phyloP scores from a whole-genome alignment of 2,888 invertebrate genomes.

The Merodon equestris region DNA sequence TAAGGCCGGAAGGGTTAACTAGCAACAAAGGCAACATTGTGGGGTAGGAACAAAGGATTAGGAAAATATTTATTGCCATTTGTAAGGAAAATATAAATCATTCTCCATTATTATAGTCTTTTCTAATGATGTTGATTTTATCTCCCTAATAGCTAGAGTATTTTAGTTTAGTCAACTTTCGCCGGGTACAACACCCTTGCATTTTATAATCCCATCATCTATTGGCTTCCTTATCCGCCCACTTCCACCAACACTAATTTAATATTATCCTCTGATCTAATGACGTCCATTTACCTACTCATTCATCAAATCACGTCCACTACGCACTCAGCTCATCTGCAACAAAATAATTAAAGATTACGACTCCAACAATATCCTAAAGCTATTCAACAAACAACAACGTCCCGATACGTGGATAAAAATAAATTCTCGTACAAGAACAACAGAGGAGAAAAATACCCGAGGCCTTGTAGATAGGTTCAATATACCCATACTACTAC shows the following conservation, averaged over 20 bases:
- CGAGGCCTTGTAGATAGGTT: conserved; percentile 40
- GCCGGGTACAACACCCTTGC: too few relatives aligned
- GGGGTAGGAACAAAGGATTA: too few relatives aligned
- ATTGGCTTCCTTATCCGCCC: conserved; percentile 49
- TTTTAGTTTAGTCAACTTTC: too few relatives aligned
- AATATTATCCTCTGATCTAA: conserved; percentile 47
- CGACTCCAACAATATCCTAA: conserved; percentile 26
- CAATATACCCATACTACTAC: conserved; percentile 1
- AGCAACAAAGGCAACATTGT: conserved; percentile 5
- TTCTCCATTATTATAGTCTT: too few relatives aligned
- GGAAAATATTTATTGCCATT: too few relatives aligned
- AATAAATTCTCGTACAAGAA: too few relatives aligned
- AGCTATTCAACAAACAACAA: conserved; percentile 28
- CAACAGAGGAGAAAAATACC: background rate
- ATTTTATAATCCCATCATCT: too few relatives aligned
- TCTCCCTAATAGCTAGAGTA: too few relatives aligned
- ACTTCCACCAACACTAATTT: conserved; percentile 21
- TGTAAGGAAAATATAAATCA: too few relatives aligned
- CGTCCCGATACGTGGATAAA: too few relatives aligned
- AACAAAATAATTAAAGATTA: conserved; percentile 54
- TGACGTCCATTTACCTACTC: conserved; percentile 50
- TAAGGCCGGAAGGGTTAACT: conserved; percentile 30
- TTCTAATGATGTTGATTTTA: too few relatives aligned
- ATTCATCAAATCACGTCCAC: conserved; percentile 40
- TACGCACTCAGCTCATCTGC: conserved; percentile 25